Evolutionary conservation across 2,888 invertebrate species (phyloP), one percentile per base, ranked within the genome.

Genomic region (Cosmorhoe ocellata): DNA sequence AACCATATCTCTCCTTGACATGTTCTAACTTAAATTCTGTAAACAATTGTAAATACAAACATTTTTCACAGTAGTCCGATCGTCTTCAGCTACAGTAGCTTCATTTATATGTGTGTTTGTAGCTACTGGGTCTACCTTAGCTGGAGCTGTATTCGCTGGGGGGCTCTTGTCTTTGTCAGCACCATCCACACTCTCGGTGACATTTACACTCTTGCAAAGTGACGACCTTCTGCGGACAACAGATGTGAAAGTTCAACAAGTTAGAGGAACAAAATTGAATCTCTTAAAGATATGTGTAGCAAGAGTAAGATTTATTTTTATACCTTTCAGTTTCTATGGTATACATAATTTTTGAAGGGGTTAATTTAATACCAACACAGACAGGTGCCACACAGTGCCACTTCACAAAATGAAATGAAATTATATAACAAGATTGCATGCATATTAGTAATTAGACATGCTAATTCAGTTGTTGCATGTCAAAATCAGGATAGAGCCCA

Each of bases 51-150:
- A 24, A 24, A 43, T 43, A 43, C 38, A 28, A 27, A 50, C 88
- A 80, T 79, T 83, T 72, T 87, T 88, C 11, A 89, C 77, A 40
- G 74, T 80, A 43, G 76, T 77, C 45, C 77, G 76, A 40, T 89
- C 85, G 71, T 86, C 85, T 47, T 79, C 81, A 0, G 40, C 14
- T n/a, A 14, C 22, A 7, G 49, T 36, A 9, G 48, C 38, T 13
- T 44, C 43, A 4, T 49, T 27, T 30, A 50, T 34, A n/a, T 8
- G 52, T 28, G 38, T 53, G 9, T 62, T 62, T 31, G 71, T 61
- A 5, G 68, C 45, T 0, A 65, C 28, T 0, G 67, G 51, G 5
- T 78, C 79, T 11, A 59, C 36, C 46, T 77, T 81, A 9, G 14
- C 48, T 0, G 66, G 53, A 2, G 76, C 78, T n/a, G 61, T 30